Conservation (phyloP, 2,797 vertebrate genomes). For the Aselliscus stoliczkanus region DNA sequence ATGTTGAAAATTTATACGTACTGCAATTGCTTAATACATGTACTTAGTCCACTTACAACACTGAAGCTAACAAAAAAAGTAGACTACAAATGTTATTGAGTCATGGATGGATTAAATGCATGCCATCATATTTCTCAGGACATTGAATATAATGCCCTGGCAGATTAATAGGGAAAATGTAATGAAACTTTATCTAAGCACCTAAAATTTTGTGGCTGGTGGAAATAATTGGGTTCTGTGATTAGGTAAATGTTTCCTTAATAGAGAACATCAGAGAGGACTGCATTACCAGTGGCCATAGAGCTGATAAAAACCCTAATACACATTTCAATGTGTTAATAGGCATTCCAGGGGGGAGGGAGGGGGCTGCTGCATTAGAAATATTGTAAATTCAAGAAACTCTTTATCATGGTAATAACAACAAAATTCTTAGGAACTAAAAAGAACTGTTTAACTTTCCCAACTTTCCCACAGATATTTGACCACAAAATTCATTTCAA, state of each 20-base stretch:
- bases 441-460: background rate
- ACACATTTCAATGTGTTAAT: background rate
- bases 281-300: background rate
- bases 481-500: background rate
- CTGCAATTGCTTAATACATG: conserved; percentile 35
- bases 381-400: background rate
- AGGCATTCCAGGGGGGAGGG: background rate
- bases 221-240: background rate
- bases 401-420: background rate
- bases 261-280: background rate
- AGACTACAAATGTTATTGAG: background rate
- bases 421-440: background rate
- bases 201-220: background rate
- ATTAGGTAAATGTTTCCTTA: background rate
- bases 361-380: background rate
- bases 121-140: background rate
- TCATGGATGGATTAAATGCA: background rate
- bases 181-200: background rate
- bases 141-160: background rate
- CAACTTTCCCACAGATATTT: background rate
- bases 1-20: conserved; percentile 48
- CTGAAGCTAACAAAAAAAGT: background rate
- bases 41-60: conserved; percentile 21
- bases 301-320: background rate
- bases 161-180: background rate